These are phyloP conservation scores for Tinea pellionella DNA, from an alignment of 2,888 invertebrate genomes.

Conservation along the genomic window DNA sequence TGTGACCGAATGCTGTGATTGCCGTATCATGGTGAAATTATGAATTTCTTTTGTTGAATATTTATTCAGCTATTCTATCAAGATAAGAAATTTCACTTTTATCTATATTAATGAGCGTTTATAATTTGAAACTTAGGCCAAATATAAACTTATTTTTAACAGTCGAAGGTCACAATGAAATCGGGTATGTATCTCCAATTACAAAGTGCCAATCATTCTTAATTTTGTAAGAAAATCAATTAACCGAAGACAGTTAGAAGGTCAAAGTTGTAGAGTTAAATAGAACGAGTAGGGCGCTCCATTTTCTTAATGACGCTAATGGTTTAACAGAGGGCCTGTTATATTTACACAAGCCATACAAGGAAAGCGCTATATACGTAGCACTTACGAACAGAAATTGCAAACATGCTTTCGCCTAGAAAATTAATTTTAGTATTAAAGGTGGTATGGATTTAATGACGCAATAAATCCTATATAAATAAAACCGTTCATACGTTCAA, in stretches of 20 bases:
- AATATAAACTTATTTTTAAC: background rate
- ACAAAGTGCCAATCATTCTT: slow-evolving; percentile 3
- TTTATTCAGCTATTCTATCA: background rate
- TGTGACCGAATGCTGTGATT: slow-evolving; percentile 4
- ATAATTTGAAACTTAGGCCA: background rate
- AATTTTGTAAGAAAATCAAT: slow-evolving; percentile 1
- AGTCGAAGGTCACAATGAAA: background rate
- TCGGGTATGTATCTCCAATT: background rate
- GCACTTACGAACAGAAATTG: background rate
- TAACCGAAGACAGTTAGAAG: slow-evolving; percentile 3
- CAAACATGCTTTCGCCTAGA: background rate
- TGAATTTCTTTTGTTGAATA: slow-evolving; percentile 6
- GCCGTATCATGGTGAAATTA: slow-evolving; percentile 10
- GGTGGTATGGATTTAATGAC: background rate
- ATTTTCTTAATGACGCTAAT: slow-evolving; percentile 4
- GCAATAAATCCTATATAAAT: slow-evolving; percentile 2
- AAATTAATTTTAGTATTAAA: background rate
- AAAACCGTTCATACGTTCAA: background rate
- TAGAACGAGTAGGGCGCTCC: background rate
- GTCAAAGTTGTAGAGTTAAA: background rate
- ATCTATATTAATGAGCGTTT: background rate
- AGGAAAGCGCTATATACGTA: background rate
- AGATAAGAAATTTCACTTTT: slow-evolving; percentile 6
- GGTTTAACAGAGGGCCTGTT: background rate
- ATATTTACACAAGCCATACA: background rate